Percentiles rank a stretch among this genome's conserved stretches.
These are phyloP conservation scores for Artemia sp. DNA, from an alignment of 2,888 invertebrate genomes.

Conservation along the genomic window DNA sequence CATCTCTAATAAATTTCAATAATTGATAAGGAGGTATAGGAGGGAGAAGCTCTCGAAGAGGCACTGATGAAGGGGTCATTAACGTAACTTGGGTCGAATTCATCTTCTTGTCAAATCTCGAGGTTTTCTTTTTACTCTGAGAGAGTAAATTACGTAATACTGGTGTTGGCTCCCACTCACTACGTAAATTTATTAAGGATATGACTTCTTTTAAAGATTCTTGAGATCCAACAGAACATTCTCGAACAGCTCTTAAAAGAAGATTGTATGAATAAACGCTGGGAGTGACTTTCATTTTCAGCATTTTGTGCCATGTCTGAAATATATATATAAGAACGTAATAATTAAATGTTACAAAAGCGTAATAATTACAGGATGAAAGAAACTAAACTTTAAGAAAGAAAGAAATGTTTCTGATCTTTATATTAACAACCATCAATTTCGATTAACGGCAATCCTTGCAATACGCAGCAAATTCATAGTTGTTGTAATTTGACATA, in stretches of 20 bases:
- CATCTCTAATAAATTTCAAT: neutral
- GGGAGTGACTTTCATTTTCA: slow-evolving; percentile 45
- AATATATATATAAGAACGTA: slow-evolving; percentile 18
- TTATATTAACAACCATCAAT: too few relatives aligned
- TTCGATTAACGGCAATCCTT: too few relatives aligned
- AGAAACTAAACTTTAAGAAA: too few relatives aligned
- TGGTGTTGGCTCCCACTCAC: neutral
- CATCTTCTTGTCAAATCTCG: neutral
- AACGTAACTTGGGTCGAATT: neutral
- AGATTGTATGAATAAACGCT: slow-evolving; percentile 59
- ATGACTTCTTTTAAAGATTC: slow-evolving; percentile 8
- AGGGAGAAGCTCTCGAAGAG: neutral
- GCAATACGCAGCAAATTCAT: too few relatives aligned
- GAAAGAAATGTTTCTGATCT: too few relatives aligned
- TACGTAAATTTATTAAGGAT: neutral
- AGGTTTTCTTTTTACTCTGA: neutral
- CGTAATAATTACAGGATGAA: too few relatives aligned
- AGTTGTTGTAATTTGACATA: too few relatives aligned
- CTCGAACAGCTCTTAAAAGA: slow-evolving; percentile 56
- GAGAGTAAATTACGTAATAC: too few relatives aligned
- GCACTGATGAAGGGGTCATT: neutral
- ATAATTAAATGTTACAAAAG: too few relatives aligned
- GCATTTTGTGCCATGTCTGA: slow-evolving; percentile 66
- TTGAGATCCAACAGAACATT: slow-evolving; percentile 51
- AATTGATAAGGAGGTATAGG: neutral